Evolutionary conservation across 1,140 invertebrate species (phyloP), one percentile per base, ranked within the genome.

Genomic region (Sipha flava): DNA sequence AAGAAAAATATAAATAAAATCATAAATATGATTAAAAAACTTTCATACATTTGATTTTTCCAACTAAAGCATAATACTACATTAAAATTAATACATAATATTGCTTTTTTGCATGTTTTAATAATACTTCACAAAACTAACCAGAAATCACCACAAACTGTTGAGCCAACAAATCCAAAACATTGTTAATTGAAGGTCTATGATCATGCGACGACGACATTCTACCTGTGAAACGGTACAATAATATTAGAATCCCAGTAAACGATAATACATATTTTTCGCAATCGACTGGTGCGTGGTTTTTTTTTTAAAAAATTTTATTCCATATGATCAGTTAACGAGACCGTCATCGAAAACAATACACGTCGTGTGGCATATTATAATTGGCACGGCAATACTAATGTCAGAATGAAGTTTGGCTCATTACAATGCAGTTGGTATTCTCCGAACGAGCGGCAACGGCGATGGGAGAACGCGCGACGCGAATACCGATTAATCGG

Each of bases 71-170:
- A n/a, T n/a, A n/a, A n/a, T n/a, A n/a, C n/a, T n/a, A n/a, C n/a
- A n/a, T n/a, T n/a, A n/a, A n/a, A n/a, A n/a, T n/a, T n/a, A n/a
- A n/a, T n/a, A n/a, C n/a, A n/a, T n/a, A n/a, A n/a, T n/a, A n/a
- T n/a, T n/a, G n/a, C n/a, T n/a, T n/a, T n/a, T n/a, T n/a, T n/a
- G n/a, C n/a, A n/a, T n/a, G n/a, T n/a, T n/a, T n/a, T 37, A 43
- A 37, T 21, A n/a, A 23, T 23, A 5, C 40, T 10, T 21, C n/a
- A 37, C 3, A 12, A 75, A 21, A 83, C 82, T 85, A 84, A 91
- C 92, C 95, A 81, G 95, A 94, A 81, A 96, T 91, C 83, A 96
- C 92, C 64, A 93, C 93, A 86, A 93, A 95, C 86, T 95, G 92
- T 59, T 92, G 90, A 83, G 94, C 91, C 59, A 97, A 87, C 82